Base-by-base conservation (phyloP, 2,888 invertebrate genomes). In the Conistra vaccinii region DNA sequence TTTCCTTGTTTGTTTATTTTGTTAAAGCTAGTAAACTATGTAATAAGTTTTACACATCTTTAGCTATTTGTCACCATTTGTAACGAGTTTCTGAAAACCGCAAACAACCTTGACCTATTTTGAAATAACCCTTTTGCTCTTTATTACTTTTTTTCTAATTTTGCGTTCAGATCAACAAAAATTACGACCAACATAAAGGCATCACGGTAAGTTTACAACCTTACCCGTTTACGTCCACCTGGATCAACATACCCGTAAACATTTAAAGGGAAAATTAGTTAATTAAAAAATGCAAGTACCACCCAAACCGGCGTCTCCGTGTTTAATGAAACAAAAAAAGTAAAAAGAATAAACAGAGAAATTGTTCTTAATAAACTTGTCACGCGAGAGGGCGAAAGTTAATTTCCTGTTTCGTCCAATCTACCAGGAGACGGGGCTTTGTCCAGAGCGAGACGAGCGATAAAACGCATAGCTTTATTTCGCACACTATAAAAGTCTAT, bases 391-490 rank as follows among this genome's bases (percentile, higher is more conserved):
- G 94, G 93, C 89, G 92, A 94, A 93, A 94, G 94, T 95, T 95
- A 95, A 95, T 95, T 95, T 95, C 96, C 95, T 94, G 95, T 92
- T 95, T 92, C 92, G 93, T 92, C 93, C 94, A 92, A 91, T 91
- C 90, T 90, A 88, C 87, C 85, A 88, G 77, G 69, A 66, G 76
- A 79, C 82, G 80, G 75, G 81, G 74, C n/a, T 39, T 71, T 68
- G 3, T 66, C 73, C 85, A 90, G 53, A 73, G 55, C 1, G 60
- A 79, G 86, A 75, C 83, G 78, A 71, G 84, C 85, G 69, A 68
- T 51, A 7, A 61, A 55, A 55, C 20, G 1, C 9, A 55, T 55
- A 29, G 70, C 76, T 61, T 45, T 7, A 32, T 48, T 70, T 72
- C 23, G 61, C 53, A 23, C 48, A 48, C 23, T 48, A 23, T 23